Evolutionary conservation across 2,888 invertebrate genomes (phyloP).

Genomic region (Pimpla rufipes): DNA sequence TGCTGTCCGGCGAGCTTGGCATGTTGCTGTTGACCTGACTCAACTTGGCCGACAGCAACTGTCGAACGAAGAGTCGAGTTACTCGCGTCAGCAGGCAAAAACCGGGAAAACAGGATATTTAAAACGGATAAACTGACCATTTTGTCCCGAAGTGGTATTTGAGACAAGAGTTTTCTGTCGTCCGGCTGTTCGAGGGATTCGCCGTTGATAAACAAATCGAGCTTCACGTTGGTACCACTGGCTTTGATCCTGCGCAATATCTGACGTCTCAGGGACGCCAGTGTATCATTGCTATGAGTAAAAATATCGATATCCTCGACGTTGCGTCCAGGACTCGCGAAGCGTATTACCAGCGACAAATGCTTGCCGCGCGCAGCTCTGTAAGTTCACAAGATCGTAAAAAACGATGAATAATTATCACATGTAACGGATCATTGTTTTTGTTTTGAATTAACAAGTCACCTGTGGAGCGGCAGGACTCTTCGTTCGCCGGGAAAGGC

Average conservation of each 20-base stretch:
- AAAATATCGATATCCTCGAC: slow-evolving; percentile 96
- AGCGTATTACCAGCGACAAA: slow-evolving; percentile 93
- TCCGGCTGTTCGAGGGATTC: slow-evolving; percentile 95
- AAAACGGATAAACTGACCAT: slow-evolving; percentile 87
- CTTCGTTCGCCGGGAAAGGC: slow-evolving; percentile 95
- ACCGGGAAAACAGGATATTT: slow-evolving; percentile 65
- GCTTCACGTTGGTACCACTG: slow-evolving; percentile 91
- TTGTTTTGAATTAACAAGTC: no score
- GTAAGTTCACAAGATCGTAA: slow-evolving; percentile 73
- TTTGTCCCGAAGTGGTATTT: slow-evolving; percentile 95
- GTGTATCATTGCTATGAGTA: slow-evolving; percentile 97
- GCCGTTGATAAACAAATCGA: slow-evolving; percentile 96
- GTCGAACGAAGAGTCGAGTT: slow-evolving; percentile 65
- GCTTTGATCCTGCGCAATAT: slow-evolving; percentile 89
- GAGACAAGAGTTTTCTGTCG: slow-evolving; percentile 94
- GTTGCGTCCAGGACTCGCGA: slow-evolving; percentile 94
- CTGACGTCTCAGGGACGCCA: slow-evolving; percentile 93
- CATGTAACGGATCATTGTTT: no score
- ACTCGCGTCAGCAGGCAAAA: slow-evolving; percentile 1
- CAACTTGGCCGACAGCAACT: slow-evolving; percentile 92
- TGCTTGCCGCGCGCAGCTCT: slow-evolving; percentile 97
- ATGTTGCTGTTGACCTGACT: slow-evolving; percentile 90
- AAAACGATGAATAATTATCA: slow-evolving; percentile 30
- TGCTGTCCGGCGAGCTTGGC: slow-evolving; percentile 95
- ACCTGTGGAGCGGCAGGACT: slow-evolving; percentile 94